Evolutionary conservation across 2,888 invertebrate species (phyloP).

Genomic region (Buathra laborator): DNA sequence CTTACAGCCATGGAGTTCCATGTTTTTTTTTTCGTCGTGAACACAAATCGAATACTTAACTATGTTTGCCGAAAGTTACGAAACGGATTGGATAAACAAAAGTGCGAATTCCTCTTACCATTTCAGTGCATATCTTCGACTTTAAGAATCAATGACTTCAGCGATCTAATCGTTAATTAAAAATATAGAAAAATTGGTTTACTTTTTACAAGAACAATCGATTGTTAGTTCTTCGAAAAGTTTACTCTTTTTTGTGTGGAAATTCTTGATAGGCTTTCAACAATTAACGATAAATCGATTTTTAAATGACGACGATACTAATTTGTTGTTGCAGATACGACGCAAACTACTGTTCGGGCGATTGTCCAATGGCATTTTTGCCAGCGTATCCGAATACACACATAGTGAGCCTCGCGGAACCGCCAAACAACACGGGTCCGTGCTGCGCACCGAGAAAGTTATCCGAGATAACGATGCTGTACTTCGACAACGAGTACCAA

Average conservation of each 20-base stretch:
- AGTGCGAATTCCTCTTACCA: no score
- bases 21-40: no score
- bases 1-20: no score
- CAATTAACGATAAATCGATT: not conserved
- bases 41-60: no score
- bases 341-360: constrained; percentile 98
- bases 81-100: no score
- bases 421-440: constrained; percentile 92
- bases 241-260: not conserved
- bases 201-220: not conserved
- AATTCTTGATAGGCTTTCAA: not conserved
- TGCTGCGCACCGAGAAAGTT: constrained; percentile 97
- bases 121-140: no score
- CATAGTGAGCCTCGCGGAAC: constrained; percentile 92
- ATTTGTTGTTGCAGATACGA: constrained; percentile 88
- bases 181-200: not conserved
- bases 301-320: not conserved
- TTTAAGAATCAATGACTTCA: not conserved
- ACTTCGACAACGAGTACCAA: constrained; percentile 95
- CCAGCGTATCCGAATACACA: constrained; percentile 96
- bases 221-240: not conserved
- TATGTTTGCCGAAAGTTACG: no score
- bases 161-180: not conserved
- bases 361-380: constrained; percentile 95
- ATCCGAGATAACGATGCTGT: constrained; percentile 95